phyloP scores from a whole-genome alignment of 2,888 invertebrate genomes.

The Macaria notata region DNA sequence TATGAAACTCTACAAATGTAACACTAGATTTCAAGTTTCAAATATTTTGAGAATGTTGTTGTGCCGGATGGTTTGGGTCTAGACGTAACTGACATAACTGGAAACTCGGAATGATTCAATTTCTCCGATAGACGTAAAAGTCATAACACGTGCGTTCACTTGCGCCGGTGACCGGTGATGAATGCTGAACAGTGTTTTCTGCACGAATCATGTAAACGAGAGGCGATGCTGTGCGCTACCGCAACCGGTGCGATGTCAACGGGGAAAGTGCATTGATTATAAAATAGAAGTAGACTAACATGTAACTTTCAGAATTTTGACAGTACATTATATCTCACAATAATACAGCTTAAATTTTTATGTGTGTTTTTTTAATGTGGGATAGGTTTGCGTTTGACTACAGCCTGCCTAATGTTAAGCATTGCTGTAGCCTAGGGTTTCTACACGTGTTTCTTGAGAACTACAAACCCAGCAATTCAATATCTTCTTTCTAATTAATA shows the following conservation, averaged over 20 bases:
- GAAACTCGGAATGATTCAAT: constrained; percentile 40
- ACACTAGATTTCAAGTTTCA: constrained; percentile 16
- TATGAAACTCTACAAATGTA: constrained; percentile 25
- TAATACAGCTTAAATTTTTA: too few species aligned
- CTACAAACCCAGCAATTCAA: too few species aligned
- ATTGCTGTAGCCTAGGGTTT: too few species aligned
- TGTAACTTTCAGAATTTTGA: too few species aligned
- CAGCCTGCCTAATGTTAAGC: too few species aligned
- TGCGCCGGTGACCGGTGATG: constrained; percentile 36
- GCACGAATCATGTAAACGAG: constrained; percentile 60
- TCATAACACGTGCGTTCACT: constrained; percentile 44
- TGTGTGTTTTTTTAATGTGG: too few species aligned
- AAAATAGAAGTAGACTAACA: too few species aligned
- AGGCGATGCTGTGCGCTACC: too few species aligned
- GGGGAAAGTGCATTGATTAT: constrained; percentile 59
- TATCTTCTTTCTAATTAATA: too few species aligned
- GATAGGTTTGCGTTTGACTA: too few species aligned
- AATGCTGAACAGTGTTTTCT: constrained; percentile 60
- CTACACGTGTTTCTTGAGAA: too few species aligned
- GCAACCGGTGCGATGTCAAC: constrained; percentile 56
- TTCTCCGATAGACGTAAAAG: constrained; percentile 40
- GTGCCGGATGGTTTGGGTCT: constrained; percentile 30
- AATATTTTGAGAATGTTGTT: constrained; percentile 15
- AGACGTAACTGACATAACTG: constrained; percentile 36
- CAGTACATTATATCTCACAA: too few species aligned